A percentile compares a stretch with the other conserved stretches of the same genome.
Conservation (phyloP, 2,113 vertebrate species). For the Gadus chalcogrammus region DNA sequence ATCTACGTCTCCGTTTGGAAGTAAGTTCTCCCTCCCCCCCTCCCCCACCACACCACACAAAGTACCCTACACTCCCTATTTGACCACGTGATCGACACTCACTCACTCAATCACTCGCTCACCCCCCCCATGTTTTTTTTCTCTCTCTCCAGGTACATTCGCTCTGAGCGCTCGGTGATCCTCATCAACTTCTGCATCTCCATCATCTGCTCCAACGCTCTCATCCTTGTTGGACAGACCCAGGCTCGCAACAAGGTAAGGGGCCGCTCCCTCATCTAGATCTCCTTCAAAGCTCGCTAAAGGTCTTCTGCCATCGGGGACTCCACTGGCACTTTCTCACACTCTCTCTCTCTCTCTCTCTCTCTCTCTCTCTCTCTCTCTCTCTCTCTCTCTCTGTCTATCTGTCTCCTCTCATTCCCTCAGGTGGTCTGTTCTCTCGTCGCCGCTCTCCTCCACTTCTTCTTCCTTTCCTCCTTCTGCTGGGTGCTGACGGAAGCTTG, state of each 20-base stretch:
- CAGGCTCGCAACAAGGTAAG: slow-evolving; percentile 95
- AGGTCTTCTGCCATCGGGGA: no score
- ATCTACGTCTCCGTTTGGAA: slow-evolving; percentile 99
- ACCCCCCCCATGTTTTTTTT: slow-evolving; percentile 11
- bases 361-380: slow-evolving; percentile 4
- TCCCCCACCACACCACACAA: background rate
- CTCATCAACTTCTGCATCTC: slow-evolving; percentile 99
- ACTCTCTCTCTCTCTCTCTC: slow-evolving; percentile 9
- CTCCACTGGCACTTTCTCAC: no score
- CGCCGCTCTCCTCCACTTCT: slow-evolving; percentile 89
- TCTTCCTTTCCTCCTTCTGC: slow-evolving; percentile 97
- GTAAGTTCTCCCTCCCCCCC: slow-evolving; percentile 68
- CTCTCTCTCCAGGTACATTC: slow-evolving; percentile 85
- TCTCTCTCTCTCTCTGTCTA: slow-evolving; percentile 13
- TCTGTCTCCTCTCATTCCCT: slow-evolving; percentile 24
- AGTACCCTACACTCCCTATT: slow-evolving; percentile 5
- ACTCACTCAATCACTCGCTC: background rate
- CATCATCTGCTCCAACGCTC: slow-evolving; percentile 96
- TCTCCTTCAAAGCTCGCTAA: no score
- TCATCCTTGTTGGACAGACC: slow-evolving; percentile 95
- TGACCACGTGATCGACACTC: background rate
- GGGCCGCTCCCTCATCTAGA: slow-evolving; percentile 1
- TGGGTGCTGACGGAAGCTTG: slow-evolving; percentile 99
- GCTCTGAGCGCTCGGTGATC: slow-evolving; percentile 95
- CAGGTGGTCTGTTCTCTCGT: slow-evolving; percentile 94